A percentile compares a stretch with the other conserved stretches of the same genome.
These are phyloP conservation scores for Aix galericulata DNA, from an alignment of 2,113 vertebrate genomes.

Conservation along the genomic window DNA sequence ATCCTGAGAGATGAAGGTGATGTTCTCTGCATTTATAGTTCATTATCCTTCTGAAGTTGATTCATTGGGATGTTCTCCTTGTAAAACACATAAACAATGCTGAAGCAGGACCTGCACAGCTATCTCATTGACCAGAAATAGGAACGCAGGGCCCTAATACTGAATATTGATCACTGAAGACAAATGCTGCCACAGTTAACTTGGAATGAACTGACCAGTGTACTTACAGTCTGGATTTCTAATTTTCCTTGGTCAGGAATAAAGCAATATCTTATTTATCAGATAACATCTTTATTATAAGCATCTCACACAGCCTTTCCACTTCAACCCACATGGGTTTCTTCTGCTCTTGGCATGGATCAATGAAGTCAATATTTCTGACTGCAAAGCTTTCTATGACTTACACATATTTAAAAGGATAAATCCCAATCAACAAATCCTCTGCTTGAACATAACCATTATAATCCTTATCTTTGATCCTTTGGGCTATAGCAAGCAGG, in stretches of 20 bases:
- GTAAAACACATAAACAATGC: neutral
- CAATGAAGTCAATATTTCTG: conserved; percentile 74
- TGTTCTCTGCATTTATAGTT: conserved; percentile 1
- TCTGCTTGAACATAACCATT: conserved; percentile 51
- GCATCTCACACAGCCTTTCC: conserved; percentile 43
- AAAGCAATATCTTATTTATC: conserved; percentile 11
- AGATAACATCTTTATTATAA: conserved; percentile 70
- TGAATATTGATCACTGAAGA: neutral
- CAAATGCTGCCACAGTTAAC: neutral
- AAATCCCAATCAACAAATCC: conserved; percentile 62
- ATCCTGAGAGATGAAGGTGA: neutral
- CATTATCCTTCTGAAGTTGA: neutral
- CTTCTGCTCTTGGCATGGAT: conserved; percentile 68
- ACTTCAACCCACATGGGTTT: conserved; percentile 44
- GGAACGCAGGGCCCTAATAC: neutral
- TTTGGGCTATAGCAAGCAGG: conserved; percentile 45
- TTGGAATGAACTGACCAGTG: neutral
- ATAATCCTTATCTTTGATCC: conserved; percentile 74
- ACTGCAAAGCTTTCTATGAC: conserved; percentile 67
- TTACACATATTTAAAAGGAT: conserved; percentile 75
- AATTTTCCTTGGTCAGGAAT: conserved; percentile 4
- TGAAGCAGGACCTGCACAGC: neutral
- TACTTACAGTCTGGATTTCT: neutral
- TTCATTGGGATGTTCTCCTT: neutral
- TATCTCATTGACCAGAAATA: neutral